Evolutionary conservation across 2,113 vertebrate genomes (phyloP).

Genomic region (Pipra filicauda): DNA sequence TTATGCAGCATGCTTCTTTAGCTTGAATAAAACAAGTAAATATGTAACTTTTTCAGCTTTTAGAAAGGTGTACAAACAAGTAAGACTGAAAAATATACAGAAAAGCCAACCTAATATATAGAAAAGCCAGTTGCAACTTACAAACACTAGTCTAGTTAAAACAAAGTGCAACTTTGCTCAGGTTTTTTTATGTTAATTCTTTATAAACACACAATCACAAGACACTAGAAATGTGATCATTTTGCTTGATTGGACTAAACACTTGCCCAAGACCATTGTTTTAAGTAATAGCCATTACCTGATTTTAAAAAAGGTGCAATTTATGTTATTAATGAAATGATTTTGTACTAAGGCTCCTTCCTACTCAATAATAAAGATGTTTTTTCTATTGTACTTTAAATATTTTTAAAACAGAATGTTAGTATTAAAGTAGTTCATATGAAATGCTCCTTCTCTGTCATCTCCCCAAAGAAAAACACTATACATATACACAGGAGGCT

Average conservation of each 20-base stretch:
- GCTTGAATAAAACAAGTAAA: background rate
- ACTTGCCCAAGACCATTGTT: background rate
- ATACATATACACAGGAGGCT: background rate
- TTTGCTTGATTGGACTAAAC: background rate
- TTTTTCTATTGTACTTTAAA: background rate
- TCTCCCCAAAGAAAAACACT: background rate
- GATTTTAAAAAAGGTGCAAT: background rate
- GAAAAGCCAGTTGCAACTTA: background rate
- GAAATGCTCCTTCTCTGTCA: background rate
- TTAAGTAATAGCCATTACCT: background rate
- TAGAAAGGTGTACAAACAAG: background rate
- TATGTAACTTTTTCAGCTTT: background rate
- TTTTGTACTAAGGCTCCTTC: background rate
- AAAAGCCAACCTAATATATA: background rate
- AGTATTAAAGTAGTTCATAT: background rate
- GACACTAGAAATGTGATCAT: background rate
- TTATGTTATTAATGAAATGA: background rate
- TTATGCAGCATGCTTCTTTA: background rate
- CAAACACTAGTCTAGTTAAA: background rate
- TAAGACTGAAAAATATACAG: background rate
- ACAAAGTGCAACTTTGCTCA: background rate
- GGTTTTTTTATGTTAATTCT: background rate
- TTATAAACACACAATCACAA: background rate
- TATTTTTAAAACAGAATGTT: background rate
- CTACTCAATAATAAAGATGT: background rate